phyloP scores from a whole-genome alignment of 2,888 invertebrate genomes.

The Oxystoma pomonae region DNA sequence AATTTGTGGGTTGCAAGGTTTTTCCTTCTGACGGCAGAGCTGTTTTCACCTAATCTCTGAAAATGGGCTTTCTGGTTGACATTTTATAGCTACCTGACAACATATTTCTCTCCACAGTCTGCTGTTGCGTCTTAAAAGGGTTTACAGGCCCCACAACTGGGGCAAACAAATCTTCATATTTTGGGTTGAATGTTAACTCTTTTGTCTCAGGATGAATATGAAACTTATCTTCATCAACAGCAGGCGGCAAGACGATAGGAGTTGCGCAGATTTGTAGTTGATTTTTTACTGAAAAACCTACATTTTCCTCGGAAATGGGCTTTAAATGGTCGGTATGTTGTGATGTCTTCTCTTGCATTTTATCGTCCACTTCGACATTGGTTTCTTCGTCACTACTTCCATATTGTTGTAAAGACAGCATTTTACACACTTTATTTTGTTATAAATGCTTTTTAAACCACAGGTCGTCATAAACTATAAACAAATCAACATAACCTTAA shows the following conservation, averaged over 20 bases:
- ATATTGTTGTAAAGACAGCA: conserved; percentile 72
- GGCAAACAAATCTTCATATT: conserved; percentile 90
- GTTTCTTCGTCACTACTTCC: conserved; percentile 64
- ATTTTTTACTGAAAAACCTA: conserved; percentile 57
- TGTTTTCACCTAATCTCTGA: too few species aligned
- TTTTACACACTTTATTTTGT: too few species aligned
- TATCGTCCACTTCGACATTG: conserved; percentile 20
- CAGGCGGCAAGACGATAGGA: conserved; percentile 77
- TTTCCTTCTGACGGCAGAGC: too few species aligned
- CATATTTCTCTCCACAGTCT: conserved; percentile 83
- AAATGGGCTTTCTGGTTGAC: too few species aligned
- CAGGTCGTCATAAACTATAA: too few species aligned
- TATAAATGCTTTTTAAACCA: too few species aligned
- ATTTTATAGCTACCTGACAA: conserved; percentile 67
- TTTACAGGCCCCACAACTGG: conserved; percentile 90
- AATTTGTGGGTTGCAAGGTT: too few species aligned
- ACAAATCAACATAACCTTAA: too few species aligned
- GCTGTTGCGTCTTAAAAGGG: conserved; percentile 88
- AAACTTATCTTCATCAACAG: conserved; percentile 63
- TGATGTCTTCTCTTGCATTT: neutral
- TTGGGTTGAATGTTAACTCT: conserved; percentile 88
- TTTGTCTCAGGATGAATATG: conserved; percentile 75
- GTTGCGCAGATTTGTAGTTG: conserved; percentile 73
- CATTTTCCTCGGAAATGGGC: conserved; percentile 47
- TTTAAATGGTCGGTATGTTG: conserved; percentile 1